These are phyloP conservation scores for Tribolium madens DNA, from an alignment of 1,140 invertebrate genomes.

Conservation along the genomic window DNA sequence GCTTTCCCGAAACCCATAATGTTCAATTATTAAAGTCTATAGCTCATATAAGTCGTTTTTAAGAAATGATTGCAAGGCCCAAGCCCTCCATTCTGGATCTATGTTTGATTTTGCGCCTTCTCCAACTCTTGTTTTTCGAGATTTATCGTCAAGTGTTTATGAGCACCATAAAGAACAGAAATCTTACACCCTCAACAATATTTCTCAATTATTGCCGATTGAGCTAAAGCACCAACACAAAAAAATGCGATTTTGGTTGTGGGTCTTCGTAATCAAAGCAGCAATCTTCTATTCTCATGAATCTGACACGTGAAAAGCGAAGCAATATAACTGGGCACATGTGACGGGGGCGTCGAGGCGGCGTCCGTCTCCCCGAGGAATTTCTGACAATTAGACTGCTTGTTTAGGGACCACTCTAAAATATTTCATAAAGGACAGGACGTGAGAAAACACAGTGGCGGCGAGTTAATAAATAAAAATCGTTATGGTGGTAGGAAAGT, in stretches of 20 bases:
- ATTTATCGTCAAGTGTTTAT: slow-evolving; percentile 52
- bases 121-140: slow-evolving; percentile 54
- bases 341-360: slow-evolving; percentile 30
- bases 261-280: no score
- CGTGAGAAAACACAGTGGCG: slow-evolving; percentile 20
- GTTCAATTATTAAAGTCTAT: slow-evolving; percentile 66
- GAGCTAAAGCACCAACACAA: no score
- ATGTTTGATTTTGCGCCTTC: slow-evolving; percentile 63
- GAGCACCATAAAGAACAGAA: slow-evolving; percentile 36
- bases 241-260: no score
- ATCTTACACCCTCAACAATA: slow-evolving; percentile 33
- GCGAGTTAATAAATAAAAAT: slow-evolving; percentile 25
- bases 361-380: slow-evolving; percentile 22
- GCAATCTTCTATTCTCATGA: slow-evolving; percentile 29
- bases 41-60: slow-evolving; percentile 65
- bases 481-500: slow-evolving; percentile 8
- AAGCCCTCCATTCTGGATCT: slow-evolving; percentile 53
- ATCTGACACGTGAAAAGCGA: slow-evolving; percentile 31
- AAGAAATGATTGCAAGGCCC: slow-evolving; percentile 62
- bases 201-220: slow-evolving; percentile 21
- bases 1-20: slow-evolving; percentile 64
- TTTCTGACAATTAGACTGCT: slow-evolving; percentile 43
- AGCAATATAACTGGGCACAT: slow-evolving; percentile 22
- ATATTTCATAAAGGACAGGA: slow-evolving; percentile 25
- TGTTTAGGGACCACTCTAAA: slow-evolving; percentile 41